Base-by-base conservation (phyloP, 2,888 invertebrate species). In the Cosmopolites sordidus region DNA sequence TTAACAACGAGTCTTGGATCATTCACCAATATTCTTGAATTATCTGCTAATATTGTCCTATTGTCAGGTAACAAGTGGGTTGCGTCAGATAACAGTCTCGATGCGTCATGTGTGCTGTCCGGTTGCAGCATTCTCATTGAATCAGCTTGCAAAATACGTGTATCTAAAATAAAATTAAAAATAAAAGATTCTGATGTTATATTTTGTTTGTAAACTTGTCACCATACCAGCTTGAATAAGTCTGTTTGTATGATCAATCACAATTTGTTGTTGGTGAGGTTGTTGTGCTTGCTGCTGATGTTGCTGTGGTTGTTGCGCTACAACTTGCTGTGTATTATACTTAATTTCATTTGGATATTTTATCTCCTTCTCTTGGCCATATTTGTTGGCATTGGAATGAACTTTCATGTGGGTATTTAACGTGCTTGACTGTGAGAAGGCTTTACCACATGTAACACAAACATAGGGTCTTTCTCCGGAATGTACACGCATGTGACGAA, bases 321-420 rank as follows among this genome's bases (percentile, higher is more conserved):
- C 53, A 42, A 15, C 37, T 29, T 40, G 51, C 17, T 64, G 64
- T 43, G 56, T 66, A 29, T 30, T 41, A 12, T 48, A 54, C 14
- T 51, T 51, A 6, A 48, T 16, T 22, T 51, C 43, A 14, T 33
- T 43, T 12, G 9, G 42, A 43, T 22, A 50, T 37, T 54, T 54
- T 12, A 43, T 12, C 42, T 52, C 52, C 16, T 53, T 54, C 44
- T 70, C 69, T 60, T 69, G 68, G 11, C 62, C 63, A 48, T 62
- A 65, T 51, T 70, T 72, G 59, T 72, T 71, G 1, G 71, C 69
- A 16, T 67, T 68, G 3, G 59, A 49, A 39, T 66, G 65, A 4
- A 74, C 73, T 66, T 74, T 74, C 75, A 75, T 75, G 51, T 75
- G 75, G 4, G 74, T 75, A 54, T 74, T 74, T 8, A 75, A 61